A percentile compares a stretch with the other conserved stretches of the same genome.
Evolutionary conservation across 2,888 invertebrate species (phyloP).

Genomic region (Eristalis pertinax): DNA sequence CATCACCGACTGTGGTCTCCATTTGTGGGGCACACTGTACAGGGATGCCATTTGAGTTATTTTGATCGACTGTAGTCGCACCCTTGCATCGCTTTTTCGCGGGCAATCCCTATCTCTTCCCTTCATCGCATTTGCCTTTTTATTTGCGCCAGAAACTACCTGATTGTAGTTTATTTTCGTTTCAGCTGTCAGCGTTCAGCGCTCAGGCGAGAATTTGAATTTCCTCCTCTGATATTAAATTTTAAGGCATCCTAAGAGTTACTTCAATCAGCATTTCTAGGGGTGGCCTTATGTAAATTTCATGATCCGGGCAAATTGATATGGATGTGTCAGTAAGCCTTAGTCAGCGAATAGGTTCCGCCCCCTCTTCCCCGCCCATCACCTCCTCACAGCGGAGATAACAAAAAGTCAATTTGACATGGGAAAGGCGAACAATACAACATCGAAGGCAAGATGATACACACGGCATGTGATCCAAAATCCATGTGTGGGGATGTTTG

Average conservation of each 20-base stretch:
- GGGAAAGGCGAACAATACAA: constrained; percentile 9
- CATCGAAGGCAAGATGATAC: constrained; percentile 16
- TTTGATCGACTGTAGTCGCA: constrained; percentile 23
- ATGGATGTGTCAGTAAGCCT: constrained; percentile 53
- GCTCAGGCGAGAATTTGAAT: constrained; percentile 8
- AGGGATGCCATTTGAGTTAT: not conserved
- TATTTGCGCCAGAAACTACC: not conserved
- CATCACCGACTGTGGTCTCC: too few species aligned
- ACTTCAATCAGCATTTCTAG: not conserved
- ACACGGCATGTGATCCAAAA: constrained; percentile 9
- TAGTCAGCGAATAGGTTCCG: constrained; percentile 5
- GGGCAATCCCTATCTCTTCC: not conserved
- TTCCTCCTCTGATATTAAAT: constrained; percentile 29
- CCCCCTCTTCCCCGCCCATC: not conserved
- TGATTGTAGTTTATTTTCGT: constrained; percentile 29
- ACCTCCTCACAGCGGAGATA: not conserved
- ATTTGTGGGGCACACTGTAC: constrained; percentile 3
- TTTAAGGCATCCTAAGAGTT: constrained; percentile 30
- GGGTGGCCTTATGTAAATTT: constrained; percentile 50
- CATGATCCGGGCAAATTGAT: constrained; percentile 52
- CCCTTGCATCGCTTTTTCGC: constrained; percentile 24
- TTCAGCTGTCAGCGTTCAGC: constrained; percentile 40
- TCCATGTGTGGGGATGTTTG: not conserved
- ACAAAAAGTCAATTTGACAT: constrained; percentile 45
- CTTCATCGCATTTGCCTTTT: not conserved